Percentiles rank a stretch among this genome's conserved stretches.
Evolutionary conservation across 2,113 vertebrate genomes (phyloP).

Genomic region (Bufo gargarizans): DNA sequence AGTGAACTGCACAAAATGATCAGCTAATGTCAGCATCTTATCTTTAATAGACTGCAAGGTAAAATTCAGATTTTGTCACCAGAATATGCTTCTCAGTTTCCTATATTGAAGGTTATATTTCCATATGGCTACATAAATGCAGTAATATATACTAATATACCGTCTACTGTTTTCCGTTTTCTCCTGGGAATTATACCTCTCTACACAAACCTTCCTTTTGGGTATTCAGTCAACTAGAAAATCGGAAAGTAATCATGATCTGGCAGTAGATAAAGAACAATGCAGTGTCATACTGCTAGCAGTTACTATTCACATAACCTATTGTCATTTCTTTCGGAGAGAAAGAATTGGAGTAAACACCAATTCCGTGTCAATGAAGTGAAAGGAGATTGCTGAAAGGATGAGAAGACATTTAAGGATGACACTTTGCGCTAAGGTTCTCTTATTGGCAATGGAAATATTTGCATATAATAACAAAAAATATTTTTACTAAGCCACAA

Average conservation of each 20-base stretch:
- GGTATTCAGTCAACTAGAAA: background rate
- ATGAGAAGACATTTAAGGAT: background rate
- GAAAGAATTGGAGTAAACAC: slow-evolving; percentile 3
- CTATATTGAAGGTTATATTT: background rate
- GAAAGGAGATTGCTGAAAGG: background rate
- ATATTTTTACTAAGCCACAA: background rate
- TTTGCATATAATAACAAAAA: background rate
- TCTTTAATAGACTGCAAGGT: background rate
- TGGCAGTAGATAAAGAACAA: background rate
- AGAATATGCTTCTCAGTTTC: background rate
- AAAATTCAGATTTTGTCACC: background rate
- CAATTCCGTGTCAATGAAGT: background rate
- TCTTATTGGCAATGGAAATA: background rate
- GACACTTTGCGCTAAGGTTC: background rate
- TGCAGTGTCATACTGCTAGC: background rate
- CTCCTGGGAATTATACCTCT: background rate
- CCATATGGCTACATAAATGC: background rate
- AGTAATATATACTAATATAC: background rate
- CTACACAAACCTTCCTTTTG: background rate
- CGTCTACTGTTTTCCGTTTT: background rate
- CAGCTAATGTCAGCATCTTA: background rate
- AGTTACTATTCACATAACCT: background rate
- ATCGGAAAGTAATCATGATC: background rate
- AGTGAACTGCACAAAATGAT: background rate
- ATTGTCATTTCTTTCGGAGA: background rate